A percentile compares a stretch with the other conserved stretches of the same genome.
These are phyloP conservation scores for Cydia strobilella DNA, from an alignment of 1,140 invertebrate species.

Conservation along the genomic window DNA sequence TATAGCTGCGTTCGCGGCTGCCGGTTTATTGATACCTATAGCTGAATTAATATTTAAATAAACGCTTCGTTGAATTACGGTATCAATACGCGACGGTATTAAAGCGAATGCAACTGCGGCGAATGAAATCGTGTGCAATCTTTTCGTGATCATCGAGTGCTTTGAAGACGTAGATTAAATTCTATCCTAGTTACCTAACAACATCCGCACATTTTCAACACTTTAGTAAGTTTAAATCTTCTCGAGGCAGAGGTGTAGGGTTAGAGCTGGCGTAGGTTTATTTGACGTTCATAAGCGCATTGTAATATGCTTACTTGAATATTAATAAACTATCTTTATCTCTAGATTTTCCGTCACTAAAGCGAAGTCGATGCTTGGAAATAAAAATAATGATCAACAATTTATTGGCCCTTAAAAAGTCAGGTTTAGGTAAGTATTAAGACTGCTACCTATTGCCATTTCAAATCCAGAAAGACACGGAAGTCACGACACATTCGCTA, in stretches of 20 bases:
- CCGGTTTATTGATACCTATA: constrained; percentile 48
- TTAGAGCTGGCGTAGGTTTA: no score
- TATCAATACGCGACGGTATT: constrained; percentile 50
- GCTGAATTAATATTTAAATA: constrained; percentile 54
- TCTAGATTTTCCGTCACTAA: not conserved
- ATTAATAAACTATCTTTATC: no score
- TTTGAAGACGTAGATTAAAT: no score
- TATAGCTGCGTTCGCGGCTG: constrained; percentile 45
- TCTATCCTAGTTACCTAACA: no score
- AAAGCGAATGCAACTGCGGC: constrained; percentile 47
- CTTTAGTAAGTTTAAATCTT: no score
- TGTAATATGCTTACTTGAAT: no score
- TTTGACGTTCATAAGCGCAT: no score
- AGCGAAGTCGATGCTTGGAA: not conserved
- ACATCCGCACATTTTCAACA: not conserved
- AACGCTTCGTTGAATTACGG: constrained; percentile 49
- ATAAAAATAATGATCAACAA: not conserved
- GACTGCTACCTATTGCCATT: not conserved
- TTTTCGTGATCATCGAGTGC: not conserved
- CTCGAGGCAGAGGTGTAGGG: no score
- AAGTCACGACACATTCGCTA: constrained; percentile 24
- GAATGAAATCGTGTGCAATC: constrained; percentile 22
- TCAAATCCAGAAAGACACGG: not conserved
- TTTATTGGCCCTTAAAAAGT: not conserved
- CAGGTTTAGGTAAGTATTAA: not conserved